phyloP scores from a whole-genome alignment of 2,113 vertebrate genomes.

The Manacus vitellinus region DNA sequence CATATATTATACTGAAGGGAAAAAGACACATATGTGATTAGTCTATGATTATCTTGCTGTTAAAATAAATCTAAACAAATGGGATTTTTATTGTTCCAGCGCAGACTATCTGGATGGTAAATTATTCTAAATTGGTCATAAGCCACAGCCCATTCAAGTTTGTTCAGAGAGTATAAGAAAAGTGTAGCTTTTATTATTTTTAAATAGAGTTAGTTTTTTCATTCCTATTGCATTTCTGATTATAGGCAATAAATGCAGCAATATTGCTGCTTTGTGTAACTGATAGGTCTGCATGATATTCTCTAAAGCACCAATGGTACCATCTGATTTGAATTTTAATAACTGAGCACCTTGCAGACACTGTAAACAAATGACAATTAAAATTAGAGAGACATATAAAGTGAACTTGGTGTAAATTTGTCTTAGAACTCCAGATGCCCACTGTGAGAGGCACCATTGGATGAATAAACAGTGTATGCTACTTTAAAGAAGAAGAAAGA shows the following conservation, averaged over 20 bases:
- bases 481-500: neutral
- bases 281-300: neutral
- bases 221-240: neutral
- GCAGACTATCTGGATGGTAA: slow-evolving; percentile 31
- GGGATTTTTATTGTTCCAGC: slow-evolving; percentile 43
- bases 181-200: slow-evolving; percentile 18
- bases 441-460: neutral
- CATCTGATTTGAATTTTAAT: slow-evolving; percentile 19
- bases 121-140: slow-evolving; percentile 49
- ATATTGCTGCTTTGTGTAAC: neutral
- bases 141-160: neutral
- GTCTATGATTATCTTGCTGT: slow-evolving; percentile 41
- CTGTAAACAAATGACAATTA: neutral
- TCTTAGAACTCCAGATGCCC: neutral
- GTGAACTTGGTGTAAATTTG: neutral
- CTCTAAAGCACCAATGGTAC: neutral
- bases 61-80: slow-evolving; percentile 60
- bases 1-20: slow-evolving; percentile 12
- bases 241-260: neutral
- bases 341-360: neutral
- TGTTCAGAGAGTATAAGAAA: neutral
- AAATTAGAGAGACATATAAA: neutral
- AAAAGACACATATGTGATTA: slow-evolving; percentile 42
- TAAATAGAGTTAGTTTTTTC: neutral
- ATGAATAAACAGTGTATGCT: neutral